A percentile compares a stretch with the other conserved stretches of the same genome.
Evolutionary conservation across 2,888 invertebrate species (phyloP).

Genomic region (Drosophila affinis): DNA sequence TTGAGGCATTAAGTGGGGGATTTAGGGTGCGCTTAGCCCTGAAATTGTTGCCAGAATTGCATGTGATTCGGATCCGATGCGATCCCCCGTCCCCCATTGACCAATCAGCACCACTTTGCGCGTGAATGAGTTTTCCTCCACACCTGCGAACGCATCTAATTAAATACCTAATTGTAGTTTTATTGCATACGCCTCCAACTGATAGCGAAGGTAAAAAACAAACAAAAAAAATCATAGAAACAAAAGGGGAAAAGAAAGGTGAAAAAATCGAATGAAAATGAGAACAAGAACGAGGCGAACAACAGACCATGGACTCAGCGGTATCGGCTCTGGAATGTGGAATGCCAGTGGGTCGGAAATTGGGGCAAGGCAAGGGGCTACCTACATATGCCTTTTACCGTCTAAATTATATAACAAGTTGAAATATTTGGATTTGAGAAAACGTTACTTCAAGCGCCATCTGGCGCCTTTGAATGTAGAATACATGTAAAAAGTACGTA

Average conservation of each 20-base stretch:
- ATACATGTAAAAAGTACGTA: too few relatives aligned
- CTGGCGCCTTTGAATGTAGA: neutral
- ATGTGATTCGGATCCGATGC: constrained; percentile 39
- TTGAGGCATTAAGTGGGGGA: neutral
- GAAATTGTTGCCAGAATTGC: constrained; percentile 8
- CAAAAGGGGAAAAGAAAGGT: neutral
- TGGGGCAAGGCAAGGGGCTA: neutral
- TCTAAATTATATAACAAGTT: neutral
- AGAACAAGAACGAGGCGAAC: constrained; percentile 11
- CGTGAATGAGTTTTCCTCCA: neutral
- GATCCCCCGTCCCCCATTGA: neutral
- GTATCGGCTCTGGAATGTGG: neutral
- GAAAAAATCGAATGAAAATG: constrained; percentile 11
- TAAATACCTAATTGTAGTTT: constrained; percentile 30
- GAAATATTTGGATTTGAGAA: neutral
- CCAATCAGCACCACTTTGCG: constrained; percentile 3
- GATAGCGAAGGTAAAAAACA: constrained; percentile 7
- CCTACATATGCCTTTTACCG: neutral
- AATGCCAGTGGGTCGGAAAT: neutral
- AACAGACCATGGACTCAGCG: constrained; percentile 4
- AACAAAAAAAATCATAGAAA: neutral
- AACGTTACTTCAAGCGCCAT: neutral
- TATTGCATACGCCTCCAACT: constrained; percentile 36
- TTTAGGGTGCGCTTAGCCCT: constrained; percentile 19
- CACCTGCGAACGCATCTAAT: neutral